Conservation (phyloP, 1,140 invertebrate genomes). For the Drosophila miranda region DNA sequence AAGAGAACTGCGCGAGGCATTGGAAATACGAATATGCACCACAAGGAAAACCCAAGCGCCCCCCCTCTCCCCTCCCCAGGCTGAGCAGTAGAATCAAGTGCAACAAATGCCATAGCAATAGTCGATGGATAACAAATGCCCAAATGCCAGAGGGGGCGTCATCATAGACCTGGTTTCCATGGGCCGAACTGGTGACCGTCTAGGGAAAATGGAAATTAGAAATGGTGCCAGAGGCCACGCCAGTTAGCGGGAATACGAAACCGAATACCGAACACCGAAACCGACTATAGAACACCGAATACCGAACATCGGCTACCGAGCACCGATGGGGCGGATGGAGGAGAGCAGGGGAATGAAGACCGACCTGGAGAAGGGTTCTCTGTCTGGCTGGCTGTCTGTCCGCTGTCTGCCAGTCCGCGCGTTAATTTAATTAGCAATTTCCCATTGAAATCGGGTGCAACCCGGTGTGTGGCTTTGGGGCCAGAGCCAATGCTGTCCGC, state of each 20-base stretch:
- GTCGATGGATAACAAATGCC: neutral
- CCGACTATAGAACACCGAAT: too few species aligned
- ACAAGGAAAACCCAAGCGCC: constrained; percentile 14
- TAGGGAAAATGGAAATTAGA: constrained; percentile 8
- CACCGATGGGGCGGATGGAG: too few species aligned
- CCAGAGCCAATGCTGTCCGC: constrained; percentile 4
- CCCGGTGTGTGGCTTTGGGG: constrained; percentile 32
- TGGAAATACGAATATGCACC: neutral
- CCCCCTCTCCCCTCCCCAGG: too few species aligned
- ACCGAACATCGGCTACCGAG: too few species aligned
- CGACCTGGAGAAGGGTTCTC: too few species aligned
- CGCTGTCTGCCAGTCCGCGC: neutral
- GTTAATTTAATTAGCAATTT: constrained; percentile 71
- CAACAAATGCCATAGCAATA: constrained; percentile 37
- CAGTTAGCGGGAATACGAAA: too few species aligned
- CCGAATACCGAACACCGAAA: too few species aligned
- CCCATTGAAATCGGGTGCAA: constrained; percentile 34
- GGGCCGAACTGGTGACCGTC: constrained; percentile 24
- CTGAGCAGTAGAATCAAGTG: constrained; percentile 46
- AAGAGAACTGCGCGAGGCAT: constrained; percentile 14
- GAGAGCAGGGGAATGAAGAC: too few species aligned
- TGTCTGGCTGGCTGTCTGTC: neutral
- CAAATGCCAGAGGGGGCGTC: constrained; percentile 4
- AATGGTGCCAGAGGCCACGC: too few species aligned
- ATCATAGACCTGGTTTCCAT: constrained; percentile 74